Evolutionary conservation across 2,888 invertebrate species (phyloP).

Genomic region (Scelioninae gen. 2): DNA sequence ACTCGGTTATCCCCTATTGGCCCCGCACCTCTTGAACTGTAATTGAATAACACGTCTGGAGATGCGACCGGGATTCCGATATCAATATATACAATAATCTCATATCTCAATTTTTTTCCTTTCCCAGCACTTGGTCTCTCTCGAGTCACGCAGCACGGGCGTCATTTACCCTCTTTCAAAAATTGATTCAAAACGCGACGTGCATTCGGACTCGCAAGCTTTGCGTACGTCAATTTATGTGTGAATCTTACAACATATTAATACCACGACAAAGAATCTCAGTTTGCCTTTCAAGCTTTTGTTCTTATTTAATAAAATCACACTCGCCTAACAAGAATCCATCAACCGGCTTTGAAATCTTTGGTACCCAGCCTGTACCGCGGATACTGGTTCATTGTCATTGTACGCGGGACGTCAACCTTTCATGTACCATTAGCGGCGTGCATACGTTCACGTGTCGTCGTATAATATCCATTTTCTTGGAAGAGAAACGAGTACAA

Average conservation of each 20-base stretch:
- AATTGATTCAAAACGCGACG: slow-evolving; percentile 8
- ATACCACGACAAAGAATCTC: too few relatives aligned
- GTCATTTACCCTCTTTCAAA: too few relatives aligned
- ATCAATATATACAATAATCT: slow-evolving; percentile 61
- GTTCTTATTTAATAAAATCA: too few relatives aligned
- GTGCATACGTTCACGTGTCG: slow-evolving; percentile 44
- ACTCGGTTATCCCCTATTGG: slow-evolving; percentile 63
- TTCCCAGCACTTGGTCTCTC: too few relatives aligned
- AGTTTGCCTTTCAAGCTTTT: too few relatives aligned
- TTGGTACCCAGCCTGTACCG: too few relatives aligned
- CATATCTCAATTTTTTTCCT: slow-evolving; percentile 20
- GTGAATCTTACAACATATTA: too few relatives aligned
- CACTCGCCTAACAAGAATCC: too few relatives aligned
- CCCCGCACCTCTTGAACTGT: slow-evolving; percentile 69
- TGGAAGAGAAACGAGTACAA: slow-evolving; percentile 47
- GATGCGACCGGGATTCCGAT: slow-evolving; percentile 66
- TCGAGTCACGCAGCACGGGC: too few relatives aligned
- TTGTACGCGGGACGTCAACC: neutral
- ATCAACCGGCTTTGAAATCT: too few relatives aligned
- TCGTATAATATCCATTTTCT: slow-evolving; percentile 41
- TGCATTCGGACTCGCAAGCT: too few relatives aligned
- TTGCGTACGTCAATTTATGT: too few relatives aligned
- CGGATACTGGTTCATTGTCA: neutral
- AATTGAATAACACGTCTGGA: slow-evolving; percentile 72
- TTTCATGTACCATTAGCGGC: slow-evolving; percentile 24